A percentile compares a stretch with the other conserved stretches of the same genome.
These are phyloP conservation scores for Melierax canorus DNA, from an alignment of 2,113 vertebrate genomes.

Conservation along the genomic window DNA sequence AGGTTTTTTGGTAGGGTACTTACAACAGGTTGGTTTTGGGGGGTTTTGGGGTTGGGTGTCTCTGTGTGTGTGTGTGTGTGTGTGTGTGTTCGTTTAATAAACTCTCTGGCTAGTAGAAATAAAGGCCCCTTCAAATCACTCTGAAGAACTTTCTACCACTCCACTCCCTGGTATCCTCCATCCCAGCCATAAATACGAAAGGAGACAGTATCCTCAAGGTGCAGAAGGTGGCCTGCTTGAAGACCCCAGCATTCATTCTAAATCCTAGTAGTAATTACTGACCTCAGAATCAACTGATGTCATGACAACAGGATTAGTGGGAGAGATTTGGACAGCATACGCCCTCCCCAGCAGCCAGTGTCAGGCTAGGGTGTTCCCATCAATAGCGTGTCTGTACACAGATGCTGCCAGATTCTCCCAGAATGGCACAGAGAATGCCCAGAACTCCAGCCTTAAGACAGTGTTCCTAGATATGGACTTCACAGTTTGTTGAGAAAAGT, in stretches of 20 bases:
- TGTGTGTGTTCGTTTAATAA: neutral
- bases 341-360: neutral
- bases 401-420: neutral
- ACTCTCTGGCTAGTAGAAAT: neutral
- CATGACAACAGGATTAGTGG: neutral
- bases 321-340: neutral
- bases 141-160: neutral
- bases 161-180: neutral
- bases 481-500: accelerated
- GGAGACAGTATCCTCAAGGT: neutral
- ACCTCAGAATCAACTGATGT: neutral
- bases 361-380: neutral
- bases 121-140: neutral
- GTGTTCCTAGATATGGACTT: neutral
- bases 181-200: neutral
- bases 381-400: neutral
- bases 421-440: neutral
- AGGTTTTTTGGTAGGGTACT: neutral
- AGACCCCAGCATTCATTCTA: too few relatives aligned
- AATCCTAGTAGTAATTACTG: neutral
- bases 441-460: neutral
- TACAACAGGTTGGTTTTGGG: neutral
- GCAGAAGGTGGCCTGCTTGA: neutral
- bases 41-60: too few relatives aligned
- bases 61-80: too few relatives aligned